Evolutionary conservation across 2,888 invertebrate genomes (phyloP), one percentile per base, ranked within the genome.

Genomic region (Drosophila histrio): DNA sequence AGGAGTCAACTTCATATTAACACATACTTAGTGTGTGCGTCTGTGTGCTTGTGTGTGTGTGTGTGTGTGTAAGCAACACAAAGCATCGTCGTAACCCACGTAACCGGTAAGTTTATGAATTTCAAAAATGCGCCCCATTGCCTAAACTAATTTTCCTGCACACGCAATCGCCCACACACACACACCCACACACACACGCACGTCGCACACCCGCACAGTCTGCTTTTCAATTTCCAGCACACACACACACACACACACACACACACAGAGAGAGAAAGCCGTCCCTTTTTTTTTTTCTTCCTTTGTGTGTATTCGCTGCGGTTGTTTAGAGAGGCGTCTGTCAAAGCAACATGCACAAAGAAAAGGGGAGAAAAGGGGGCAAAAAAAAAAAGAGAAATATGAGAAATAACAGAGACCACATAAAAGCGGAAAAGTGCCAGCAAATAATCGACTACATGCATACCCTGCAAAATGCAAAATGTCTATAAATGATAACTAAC

Each of bases 1-100:
- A 78, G 72, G 73, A 87, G 82, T 88, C 87, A 86, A 84, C 78
- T 83, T 62, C 69, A 84, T 79, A 84, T 84, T 84, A 84, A 77
- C 88, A 84, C 86, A 87, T 79, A 79, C 86, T 79, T 50, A 43
- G 50, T 36, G 2, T 19, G 34, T 44, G 30, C 0, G 19, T 15
- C 5, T 22, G 7, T 28, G n/a, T 24, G 24, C 7, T 30, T 39
- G 9, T 32, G 13, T 41, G 24, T 13, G 39, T 6, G 46, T 36
- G 46, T 47, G 38, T 19, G 38, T 38, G 72, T 62, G 62, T 60
- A 30, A 34, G 44, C 52, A 43, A 34, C 58, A 46, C 43, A 43
- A 58, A 39, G 44, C 61, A 17, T n/a, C 39, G 64, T 19, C 13
- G 28, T 52, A 36, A 36, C 58, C 59, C 72, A 62, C 54, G 76